phyloP scores from a whole-genome alignment of 2,797 vertebrate species.

The Saguinus oedipus region DNA sequence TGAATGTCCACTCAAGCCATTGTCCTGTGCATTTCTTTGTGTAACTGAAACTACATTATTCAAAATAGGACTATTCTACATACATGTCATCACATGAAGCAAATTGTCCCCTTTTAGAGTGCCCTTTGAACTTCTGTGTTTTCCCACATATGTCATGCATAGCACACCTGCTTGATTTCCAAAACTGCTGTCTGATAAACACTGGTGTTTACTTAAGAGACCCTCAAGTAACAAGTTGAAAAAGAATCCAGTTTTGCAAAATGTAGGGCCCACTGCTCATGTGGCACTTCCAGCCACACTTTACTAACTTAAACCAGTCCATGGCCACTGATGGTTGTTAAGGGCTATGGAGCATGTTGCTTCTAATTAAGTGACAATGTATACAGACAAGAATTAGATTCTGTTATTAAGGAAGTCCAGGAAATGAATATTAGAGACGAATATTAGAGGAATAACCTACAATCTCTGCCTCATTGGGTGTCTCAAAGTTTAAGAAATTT shows the following conservation, averaged over 20 bases:
- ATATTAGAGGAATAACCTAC: background rate
- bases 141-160: background rate
- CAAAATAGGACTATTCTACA: background rate
- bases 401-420: background rate
- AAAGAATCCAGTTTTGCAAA: background rate
- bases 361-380: background rate
- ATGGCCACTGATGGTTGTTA: background rate
- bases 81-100: background rate
- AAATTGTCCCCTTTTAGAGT: background rate
- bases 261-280: background rate
- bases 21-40: background rate
- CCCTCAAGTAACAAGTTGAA: background rate
- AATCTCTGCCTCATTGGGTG: background rate
- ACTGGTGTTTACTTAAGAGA: background rate
- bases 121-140: background rate
- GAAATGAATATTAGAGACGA: background rate
- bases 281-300: background rate
- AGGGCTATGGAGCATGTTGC: background rate
- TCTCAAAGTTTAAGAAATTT: background rate
- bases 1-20: background rate
- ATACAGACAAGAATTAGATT: background rate
- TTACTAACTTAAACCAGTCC: background rate
- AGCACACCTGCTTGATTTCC: background rate
- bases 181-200: background rate
- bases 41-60: background rate